phyloP scores from a whole-genome alignment of 2,797 vertebrate genomes.

The Linurgus olivaceus region DNA sequence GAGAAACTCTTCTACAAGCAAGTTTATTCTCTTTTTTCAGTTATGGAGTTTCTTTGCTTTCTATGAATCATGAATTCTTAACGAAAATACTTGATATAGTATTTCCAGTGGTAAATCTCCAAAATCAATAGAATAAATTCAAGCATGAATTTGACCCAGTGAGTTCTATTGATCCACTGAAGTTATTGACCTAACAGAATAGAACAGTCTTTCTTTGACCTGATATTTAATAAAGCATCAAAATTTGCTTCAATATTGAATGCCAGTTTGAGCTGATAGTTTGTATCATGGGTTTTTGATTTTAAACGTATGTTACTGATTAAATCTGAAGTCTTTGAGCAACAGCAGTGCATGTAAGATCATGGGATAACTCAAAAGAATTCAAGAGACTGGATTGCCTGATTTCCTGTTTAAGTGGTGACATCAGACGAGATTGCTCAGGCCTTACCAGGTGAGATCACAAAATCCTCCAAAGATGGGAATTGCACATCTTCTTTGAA shows the following conservation, averaged over 20 bases:
- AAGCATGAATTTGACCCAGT: neutral
- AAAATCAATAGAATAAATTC: slow-evolving; percentile 1
- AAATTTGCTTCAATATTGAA: neutral
- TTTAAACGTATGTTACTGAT: neutral
- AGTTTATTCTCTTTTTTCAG: neutral
- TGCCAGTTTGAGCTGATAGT: neutral
- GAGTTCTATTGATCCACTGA: neutral
- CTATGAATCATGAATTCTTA: neutral
- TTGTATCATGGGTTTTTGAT: neutral
- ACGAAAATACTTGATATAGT: neutral
- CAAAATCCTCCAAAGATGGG: neutral
- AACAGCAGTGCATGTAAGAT: neutral
- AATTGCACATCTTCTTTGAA: neutral
- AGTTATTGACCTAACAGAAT: neutral
- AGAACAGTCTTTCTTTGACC: neutral
- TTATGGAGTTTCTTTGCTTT: neutral
- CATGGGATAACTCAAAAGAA: neutral
- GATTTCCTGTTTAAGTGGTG: neutral
- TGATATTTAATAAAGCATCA: neutral
- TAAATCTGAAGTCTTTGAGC: neutral
- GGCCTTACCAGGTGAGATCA: neutral
- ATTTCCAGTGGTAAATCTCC: neutral
- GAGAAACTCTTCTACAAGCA: neutral
- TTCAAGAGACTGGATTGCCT: neutral
- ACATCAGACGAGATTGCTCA: neutral